Evolutionary conservation across 2,797 vertebrate species (phyloP), one percentile per base, ranked within the genome.

Genomic region (Smutsia gigantea): DNA sequence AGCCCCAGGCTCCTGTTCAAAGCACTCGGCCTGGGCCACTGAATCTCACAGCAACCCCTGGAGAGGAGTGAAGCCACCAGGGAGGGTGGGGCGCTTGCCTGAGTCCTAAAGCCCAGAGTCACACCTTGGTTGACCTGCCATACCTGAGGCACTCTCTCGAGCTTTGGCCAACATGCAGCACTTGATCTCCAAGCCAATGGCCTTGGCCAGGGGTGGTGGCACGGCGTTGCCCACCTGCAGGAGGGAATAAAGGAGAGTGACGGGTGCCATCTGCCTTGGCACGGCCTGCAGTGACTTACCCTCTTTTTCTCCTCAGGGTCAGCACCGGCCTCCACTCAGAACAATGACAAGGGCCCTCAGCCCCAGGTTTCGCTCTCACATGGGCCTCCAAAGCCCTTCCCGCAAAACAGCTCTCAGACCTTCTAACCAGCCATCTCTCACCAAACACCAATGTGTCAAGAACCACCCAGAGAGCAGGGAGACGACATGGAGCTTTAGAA

Each of bases 161-260:
- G 99, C 97, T 93, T 98, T 99, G 51, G 98, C 98, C 90, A 98
- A 29, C 83, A 99, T 96, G 21, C 99, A 99, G 42, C 97, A 98
- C 97, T 99, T 99, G 75, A 99, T 98, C 98, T 99, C 99, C 96
- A 99, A 87, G 42, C 99, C 99, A 0, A 99, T 99, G 98, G 99
- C 99, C 98, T 99, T 99, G 91, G 99, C 99, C 37, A 99, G 99
- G 1, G 99, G 99, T 0, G 99, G 99, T 0, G 99, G 99, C 94
- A 99, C 99, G 0, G 99, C 99, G 0, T 99, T 99, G 14, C 99
- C 99, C 66, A 99, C 99, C 99, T 99, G 98, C 9, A 13, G 37
- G 19, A 25, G 34, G 37, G 31, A 27, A 64, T 23, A 23, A 83
- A 46, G 53, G 29, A 69, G 46, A 37, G 23, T 0, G 7, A 61